phyloP scores from a whole-genome alignment of 2,113 vertebrate genomes.

The Salvelinus fontinalis region DNA sequence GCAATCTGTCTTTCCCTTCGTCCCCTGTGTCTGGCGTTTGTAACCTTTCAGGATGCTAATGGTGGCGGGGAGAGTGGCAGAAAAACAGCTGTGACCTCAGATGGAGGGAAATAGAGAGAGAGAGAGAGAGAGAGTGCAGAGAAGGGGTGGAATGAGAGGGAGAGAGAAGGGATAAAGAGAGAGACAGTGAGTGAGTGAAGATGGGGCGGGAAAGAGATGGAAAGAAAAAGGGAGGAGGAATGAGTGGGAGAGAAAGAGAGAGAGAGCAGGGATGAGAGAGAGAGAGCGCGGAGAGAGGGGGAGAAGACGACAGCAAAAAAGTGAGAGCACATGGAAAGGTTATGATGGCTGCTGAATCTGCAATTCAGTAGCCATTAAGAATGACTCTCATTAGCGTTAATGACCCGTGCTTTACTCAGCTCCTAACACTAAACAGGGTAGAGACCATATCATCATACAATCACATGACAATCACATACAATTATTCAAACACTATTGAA shows the following conservation, averaged over 20 bases:
- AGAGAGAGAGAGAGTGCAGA: slow-evolving; percentile 19
- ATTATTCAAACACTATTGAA: neutral
- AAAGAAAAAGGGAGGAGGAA: neutral
- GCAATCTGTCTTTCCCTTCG: slow-evolving; percentile 28
- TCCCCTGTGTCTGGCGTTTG: slow-evolving; percentile 7
- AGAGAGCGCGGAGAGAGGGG: slow-evolving; percentile 15
- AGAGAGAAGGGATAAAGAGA: neutral
- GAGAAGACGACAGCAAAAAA: neutral
- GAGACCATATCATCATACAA: neutral
- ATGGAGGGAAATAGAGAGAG: neutral
- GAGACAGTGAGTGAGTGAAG: neutral
- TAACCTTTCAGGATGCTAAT: slow-evolving; percentile 48
- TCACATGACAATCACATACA: neutral
- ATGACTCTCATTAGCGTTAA: neutral
- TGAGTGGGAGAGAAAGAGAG: slow-evolving; percentile 4
- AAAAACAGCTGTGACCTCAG: neutral
- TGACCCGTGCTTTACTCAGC: neutral
- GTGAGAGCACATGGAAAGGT: neutral
- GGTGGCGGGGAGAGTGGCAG: slow-evolving; percentile 23
- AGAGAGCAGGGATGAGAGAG: slow-evolving; percentile 38
- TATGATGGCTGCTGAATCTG: neutral
- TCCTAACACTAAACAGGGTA: neutral
- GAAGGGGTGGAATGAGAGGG: slow-evolving; percentile 36
- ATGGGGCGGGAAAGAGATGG: neutral
- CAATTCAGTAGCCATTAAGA: neutral